Conservation (phyloP, 1,140 invertebrate species). For the Proctacanthus coquilletti region DNA sequence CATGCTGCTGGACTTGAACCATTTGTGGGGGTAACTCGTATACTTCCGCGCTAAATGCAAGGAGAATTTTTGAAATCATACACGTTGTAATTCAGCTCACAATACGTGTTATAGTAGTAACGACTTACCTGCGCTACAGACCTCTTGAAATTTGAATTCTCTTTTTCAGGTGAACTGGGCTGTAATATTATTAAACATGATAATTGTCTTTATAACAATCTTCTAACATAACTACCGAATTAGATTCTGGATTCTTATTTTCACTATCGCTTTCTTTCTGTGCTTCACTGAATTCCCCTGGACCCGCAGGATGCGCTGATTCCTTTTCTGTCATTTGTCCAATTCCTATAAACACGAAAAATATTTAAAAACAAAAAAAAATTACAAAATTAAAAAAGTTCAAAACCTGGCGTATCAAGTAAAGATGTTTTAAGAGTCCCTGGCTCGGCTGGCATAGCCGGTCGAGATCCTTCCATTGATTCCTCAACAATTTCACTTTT, state of each 20-base stretch:
- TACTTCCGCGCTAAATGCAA: constrained; percentile 17
- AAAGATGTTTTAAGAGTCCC: constrained; percentile 81
- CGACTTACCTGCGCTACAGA: constrained; percentile 25
- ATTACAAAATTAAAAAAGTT: constrained; percentile 8
- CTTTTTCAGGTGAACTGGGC: not conserved
- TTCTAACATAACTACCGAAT: no score
- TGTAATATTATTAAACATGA: not conserved
- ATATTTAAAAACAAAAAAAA: constrained; percentile 9
- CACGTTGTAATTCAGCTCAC: no score
- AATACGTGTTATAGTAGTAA: no score
- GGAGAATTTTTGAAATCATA: no score
- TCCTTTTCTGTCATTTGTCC: constrained; percentile 91
- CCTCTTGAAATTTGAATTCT: constrained; percentile 12
- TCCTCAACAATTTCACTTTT: constrained; percentile 32
- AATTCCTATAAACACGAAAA: constrained; percentile 43
- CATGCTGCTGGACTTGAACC: constrained; percentile 36
- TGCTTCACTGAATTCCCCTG: no score
- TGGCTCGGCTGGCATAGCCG: constrained; percentile 76
- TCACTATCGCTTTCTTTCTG: no score
- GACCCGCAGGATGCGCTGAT: constrained; percentile 72
- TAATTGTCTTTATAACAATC: no score
- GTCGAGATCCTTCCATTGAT: constrained; percentile 69
- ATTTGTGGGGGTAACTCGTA: constrained; percentile 21
- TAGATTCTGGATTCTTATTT: no score
- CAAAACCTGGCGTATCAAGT: constrained; percentile 64